Base-by-base conservation (phyloP, 2,888 invertebrate genomes). In the Hofmannophila pseudospretella region DNA sequence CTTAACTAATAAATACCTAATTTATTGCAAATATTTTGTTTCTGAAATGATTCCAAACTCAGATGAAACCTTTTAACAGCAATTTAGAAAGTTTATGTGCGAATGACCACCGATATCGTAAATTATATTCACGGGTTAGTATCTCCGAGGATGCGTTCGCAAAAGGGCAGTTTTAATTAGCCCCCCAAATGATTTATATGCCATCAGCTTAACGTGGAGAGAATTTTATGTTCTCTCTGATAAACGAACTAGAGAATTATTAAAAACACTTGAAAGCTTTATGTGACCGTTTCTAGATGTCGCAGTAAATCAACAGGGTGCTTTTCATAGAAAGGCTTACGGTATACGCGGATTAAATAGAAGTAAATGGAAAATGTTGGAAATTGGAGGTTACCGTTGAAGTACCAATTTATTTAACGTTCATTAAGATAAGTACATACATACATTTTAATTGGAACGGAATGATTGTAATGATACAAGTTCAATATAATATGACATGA, bases 71-170 rank as follows among this genome's bases (percentile, higher is more conserved):
- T 16, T 5, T 16, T 5, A 5, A 47, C 60, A 60, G 76, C 79
- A 84, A 82, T 82, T 86, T 80, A 82, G 82, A 85, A 84, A 79
- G 81, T 77, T 85, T 81, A 78, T 73, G 78, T 63, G 67, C 58
- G 62, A 67, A 72, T 69, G 67, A 67, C 58, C 64, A 64, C 60
- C 51, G 58, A 72, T 74, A 67, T 77, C 82, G 75, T 86, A 86
- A 85, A 84, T 81, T 77, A 79, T 70, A 55, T 74, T 71, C 67
- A 62, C 77, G 61, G 71, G 67, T 76, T 75, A 60, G 68, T 71
- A 61, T 64, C 62, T 72, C 58, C 39, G 51, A 49, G 43, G 64
- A 67, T 61, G 51, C 55, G 50, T 60, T 69, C 65, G 47, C 47
- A 61, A 74, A 74, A 70, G 67, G 67, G 67, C 65, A 58, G 52